Evolutionary conservation across 2,888 invertebrate genomes (phyloP).

Genomic region (Perdita meconis): DNA sequence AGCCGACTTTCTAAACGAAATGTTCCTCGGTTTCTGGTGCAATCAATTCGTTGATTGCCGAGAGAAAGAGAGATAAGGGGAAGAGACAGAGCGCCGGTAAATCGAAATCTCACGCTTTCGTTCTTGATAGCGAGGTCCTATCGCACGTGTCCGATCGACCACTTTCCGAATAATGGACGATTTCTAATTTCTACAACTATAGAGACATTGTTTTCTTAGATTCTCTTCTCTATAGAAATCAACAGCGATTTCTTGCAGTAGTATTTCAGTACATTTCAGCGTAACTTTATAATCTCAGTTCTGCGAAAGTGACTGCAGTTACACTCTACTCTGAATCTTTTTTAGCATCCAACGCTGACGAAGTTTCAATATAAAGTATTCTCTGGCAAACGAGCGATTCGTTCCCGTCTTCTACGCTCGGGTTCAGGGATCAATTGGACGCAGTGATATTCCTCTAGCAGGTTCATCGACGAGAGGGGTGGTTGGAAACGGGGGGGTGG

Average conservation of each 20-base stretch:
- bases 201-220: slow-evolving; percentile 20
- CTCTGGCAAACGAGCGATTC: slow-evolving; percentile 44
- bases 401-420: slow-evolving; percentile 26
- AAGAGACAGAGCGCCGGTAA: slow-evolving; percentile 22
- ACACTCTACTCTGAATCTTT: neutral
- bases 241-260: too few species aligned
- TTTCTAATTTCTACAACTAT: slow-evolving; percentile 11
- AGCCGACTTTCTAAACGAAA: slow-evolving; percentile 61
- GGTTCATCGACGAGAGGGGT: slow-evolving; percentile 37
- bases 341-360: neutral
- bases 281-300: too few species aligned
- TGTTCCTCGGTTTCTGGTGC: slow-evolving; percentile 54
- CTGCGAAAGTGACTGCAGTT: too few species aligned
- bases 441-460: slow-evolving; percentile 37
- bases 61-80: slow-evolving; percentile 15
- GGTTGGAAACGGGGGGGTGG: slow-evolving; percentile 10
- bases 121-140: slow-evolving; percentile 48
- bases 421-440: slow-evolving; percentile 46
- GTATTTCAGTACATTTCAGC: too few species aligned
- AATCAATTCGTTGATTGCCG: slow-evolving; percentile 60
- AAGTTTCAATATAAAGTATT: slow-evolving; percentile 30
- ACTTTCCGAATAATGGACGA: slow-evolving; percentile 30
- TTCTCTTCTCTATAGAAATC: slow-evolving; percentile 1
- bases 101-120: slow-evolving; percentile 67
- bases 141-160: slow-evolving; percentile 41